Base-by-base conservation (phyloP, 92 coral and sea anemone genomes). In the Porites lobata region DNA sequence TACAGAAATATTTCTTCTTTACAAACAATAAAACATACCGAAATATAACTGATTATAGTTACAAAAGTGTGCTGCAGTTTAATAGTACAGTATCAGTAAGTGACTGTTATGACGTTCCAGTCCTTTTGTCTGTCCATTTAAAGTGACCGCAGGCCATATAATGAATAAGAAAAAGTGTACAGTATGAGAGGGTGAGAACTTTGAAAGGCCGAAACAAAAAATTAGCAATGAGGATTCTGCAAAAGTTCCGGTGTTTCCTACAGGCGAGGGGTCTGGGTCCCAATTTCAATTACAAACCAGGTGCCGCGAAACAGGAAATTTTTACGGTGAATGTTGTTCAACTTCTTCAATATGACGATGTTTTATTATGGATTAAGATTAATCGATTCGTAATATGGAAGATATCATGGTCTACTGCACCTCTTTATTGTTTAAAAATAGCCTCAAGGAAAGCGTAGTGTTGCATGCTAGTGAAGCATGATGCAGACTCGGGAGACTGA, bases 401-500 rank as follows among this genome's bases (percentile, higher is more conserved):
- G 75, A 65, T 80, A 63, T 5, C 65, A 80, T 47, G 53, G 64
- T 56, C 74, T 13, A 79, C 63, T 66, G 26, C 63, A 80, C 63
- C 13, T 8, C 84, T 12, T 52, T 50, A 80, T 66, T 66, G 75
- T 80, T 80, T 17, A 67, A 14, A 50, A 15, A 67, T 52, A 51
- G 64, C 7, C 70, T 57, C 14, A n/a, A 7, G 8, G 43, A 20
- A 65, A 9, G 29, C 47, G 38, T 66, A 32, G 50, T 81, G 71
- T 82, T 58, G 77, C 47, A 3, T 3, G 47, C 57, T 57, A 57
- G 4, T 82, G 86, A 58, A 70, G 77, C 86, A 21, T 82, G 86
- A 0, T 5, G 70, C n/a, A n/a, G 50, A 8, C 80, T n/a, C 15
- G 22, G 62, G 51, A 15, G 75, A 57, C 24, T 22, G 24, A 52